Evolutionary conservation across 2,888 invertebrate genomes (phyloP).

Genomic region (Sipha maydis): DNA sequence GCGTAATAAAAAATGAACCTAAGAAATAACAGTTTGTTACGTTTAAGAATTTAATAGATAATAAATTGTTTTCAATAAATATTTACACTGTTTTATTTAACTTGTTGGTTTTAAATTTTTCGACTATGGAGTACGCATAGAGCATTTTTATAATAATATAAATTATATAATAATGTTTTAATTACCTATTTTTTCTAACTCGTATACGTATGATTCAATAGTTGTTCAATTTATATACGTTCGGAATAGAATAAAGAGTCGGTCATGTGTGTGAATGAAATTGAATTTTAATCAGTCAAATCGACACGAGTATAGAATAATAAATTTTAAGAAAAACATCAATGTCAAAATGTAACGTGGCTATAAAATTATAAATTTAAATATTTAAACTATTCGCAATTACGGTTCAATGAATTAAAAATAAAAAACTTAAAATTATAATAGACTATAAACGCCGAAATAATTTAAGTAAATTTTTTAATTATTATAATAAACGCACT

Average conservation of each 20-base stretch:
- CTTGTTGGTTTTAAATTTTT: background rate
- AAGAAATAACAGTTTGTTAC: too few species aligned
- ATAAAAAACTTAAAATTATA: background rate
- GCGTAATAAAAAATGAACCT: too few species aligned
- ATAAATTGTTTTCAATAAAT: background rate
- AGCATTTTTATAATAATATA: background rate
- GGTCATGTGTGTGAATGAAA: background rate
- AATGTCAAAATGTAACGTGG: background rate
- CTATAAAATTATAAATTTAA: slow-evolving; percentile 38
- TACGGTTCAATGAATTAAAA: background rate
- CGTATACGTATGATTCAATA: background rate
- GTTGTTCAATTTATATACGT: background rate
- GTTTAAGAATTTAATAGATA: background rate
- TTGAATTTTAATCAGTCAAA: slow-evolving; percentile 43
- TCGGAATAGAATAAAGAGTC: background rate
- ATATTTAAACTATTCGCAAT: background rate
- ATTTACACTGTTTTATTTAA: background rate
- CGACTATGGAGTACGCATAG: background rate
- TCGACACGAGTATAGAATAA: background rate
- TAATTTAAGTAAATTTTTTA: too few species aligned
- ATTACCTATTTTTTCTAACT: background rate
- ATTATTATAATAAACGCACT: too few species aligned
- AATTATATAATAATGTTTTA: background rate
- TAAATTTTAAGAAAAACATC: slow-evolving; percentile 8
- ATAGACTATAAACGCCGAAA: background rate